Percentiles rank a stretch among this genome's conserved stretches.
These are phyloP conservation scores for Xenopus laevis DNA, from an alignment of 2,113 vertebrate species.

Conservation along the genomic window DNA sequence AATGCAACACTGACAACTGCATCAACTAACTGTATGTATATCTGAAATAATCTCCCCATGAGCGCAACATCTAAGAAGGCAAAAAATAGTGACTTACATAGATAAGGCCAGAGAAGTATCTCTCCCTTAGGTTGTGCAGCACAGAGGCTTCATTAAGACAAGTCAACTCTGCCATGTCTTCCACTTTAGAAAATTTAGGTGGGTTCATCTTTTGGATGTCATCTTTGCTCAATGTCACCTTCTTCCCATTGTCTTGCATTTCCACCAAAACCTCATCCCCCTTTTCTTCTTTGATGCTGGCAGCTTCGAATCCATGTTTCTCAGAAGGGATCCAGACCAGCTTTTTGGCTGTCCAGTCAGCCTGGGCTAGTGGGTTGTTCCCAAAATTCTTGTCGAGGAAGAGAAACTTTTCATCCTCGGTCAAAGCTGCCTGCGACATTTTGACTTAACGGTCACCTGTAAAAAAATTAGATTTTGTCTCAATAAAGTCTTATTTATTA, in stretches of 20 bases:
- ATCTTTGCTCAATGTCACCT: constrained; percentile 85
- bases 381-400: constrained; percentile 87
- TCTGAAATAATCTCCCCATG: too few relatives aligned
- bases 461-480: background rate
- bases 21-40: too few relatives aligned
- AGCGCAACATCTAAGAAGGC: too few relatives aligned
- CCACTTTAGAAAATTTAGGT: constrained; percentile 97
- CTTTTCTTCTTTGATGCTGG: constrained; percentile 92
- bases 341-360: constrained; percentile 90
- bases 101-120: constrained; percentile 96
- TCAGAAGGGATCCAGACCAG: constrained; percentile 94
- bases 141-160: constrained; percentile 96
- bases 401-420: constrained; percentile 90
- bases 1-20: too few relatives aligned
- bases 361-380: constrained; percentile 86
- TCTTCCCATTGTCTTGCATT: constrained; percentile 86
- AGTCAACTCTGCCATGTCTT: constrained; percentile 96
- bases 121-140: constrained; percentile 88
- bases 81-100: constrained; percentile 77
- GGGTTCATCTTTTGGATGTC: constrained; percentile 99
- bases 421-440: constrained; percentile 81
- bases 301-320: constrained; percentile 90
- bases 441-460: constrained; percentile 66
- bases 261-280: constrained; percentile 88
- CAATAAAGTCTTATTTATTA: too few relatives aligned